Evolutionary conservation across 2,797 vertebrate species (phyloP), one percentile per base, ranked within the genome.

Genomic region (Halcyon badia): DNA sequence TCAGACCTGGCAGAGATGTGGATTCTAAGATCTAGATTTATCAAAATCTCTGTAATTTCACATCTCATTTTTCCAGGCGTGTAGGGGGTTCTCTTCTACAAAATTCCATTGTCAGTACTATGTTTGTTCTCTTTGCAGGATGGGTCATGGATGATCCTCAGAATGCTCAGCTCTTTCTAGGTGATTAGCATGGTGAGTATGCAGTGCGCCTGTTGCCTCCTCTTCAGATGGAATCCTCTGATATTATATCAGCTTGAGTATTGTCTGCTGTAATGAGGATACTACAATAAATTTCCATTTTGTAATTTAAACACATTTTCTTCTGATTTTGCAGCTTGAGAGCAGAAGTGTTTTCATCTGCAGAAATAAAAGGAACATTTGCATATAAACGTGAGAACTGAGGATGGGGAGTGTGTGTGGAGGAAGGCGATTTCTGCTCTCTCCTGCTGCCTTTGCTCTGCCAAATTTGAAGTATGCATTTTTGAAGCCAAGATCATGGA

Each of bases 401-500:
- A 68, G 76, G 75, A 76, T 60, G 51, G 60, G 62, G 52, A 70
- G 30, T 30, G 39, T 81, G 65, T 48, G 46, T 71, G 72, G 80
- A 83, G 83, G 83, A 90, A 58, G n/a, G 62, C 24, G 24, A 83
- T 92, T 92, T 90, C 90, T 95, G 84, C 61, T 85, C 57, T 80
- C 77, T 94, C n/a, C 73, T 82, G 37, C 77, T 65, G 90, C 62
- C n/a, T 79, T 90, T 70, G 52, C 60, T 83, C 44, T 89, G 90
- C 92, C 92, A 95, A 81, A 75, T 89, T 69, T 75, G 61, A 89
- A 96, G 90, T n/a, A 62, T 48, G 58, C 56, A 46, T 75, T 92
- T 92, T 42, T 92, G 84, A 92, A 96, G 92, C 92, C 75, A 94
- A 73, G 68, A 86, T 83, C 65, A 83, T 41, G 92, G 90, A 95